Base-by-base conservation (phyloP, 2,113 vertebrate genomes). In the Mustela nigripes region DNA sequence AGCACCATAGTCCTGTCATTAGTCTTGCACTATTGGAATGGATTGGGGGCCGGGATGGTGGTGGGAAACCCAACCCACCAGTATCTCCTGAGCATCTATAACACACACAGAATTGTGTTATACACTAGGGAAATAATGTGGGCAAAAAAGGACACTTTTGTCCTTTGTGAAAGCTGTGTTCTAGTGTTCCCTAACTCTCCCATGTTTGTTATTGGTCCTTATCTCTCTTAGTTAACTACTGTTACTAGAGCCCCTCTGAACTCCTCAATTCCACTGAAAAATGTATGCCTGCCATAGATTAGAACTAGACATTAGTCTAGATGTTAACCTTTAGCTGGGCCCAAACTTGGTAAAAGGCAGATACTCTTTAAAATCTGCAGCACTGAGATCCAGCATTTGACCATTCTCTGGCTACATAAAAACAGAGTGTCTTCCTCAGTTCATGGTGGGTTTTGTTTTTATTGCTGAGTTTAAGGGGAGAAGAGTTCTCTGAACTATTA, bases 361-460 rank as follows among this genome's bases (percentile, higher is more conserved):
- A 63, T 73, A 33, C 10, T 67, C 56, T 69, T 90, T 60, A 82
- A 90, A 62, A 78, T 60, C 48, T 90, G 33, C 22, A 74, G 48
- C 31, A 73, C 11, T 18, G 53, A 90, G 36, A 96, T 65, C 31
- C 74, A 78, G 26, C 74, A 78, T 48, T 18, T 76, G 82, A 89
- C 19, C 21, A 56, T 90, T 92, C n/a, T 84, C 56, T 91, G 45
- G 24, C 93, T 95, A 81, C 71, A 67, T 78, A 93, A 62, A 82
- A 88, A 80, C 31, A 56, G 7, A 53, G 4, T 42, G 6, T 63
- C 71, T 79, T 50, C 60, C 22, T 96, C 26, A 89, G 33, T 53
- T 95, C 84, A 69, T 45, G 28, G 36, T 56, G 63, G 26, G 5
- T 79, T 88, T 87, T 82, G 7, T 58, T 94, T 90, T 60, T 24